These are phyloP conservation scores for Knipowitschia caucasica DNA, from an alignment of 2,797 vertebrate species.

Conservation along the genomic window DNA sequence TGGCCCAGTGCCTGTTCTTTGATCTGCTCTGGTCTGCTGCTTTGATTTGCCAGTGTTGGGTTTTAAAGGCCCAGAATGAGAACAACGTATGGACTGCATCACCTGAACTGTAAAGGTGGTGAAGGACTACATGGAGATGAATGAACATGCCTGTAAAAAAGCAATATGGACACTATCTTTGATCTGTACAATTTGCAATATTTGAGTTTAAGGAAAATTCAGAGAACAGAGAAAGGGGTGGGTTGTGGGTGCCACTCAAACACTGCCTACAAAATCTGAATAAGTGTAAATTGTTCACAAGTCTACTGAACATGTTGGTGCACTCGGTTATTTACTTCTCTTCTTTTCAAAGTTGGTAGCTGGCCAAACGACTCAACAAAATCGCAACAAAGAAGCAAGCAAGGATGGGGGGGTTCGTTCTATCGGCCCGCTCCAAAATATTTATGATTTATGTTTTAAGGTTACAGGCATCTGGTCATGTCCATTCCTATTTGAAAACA, in stretches of 20 bases:
- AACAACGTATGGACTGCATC: slow-evolving; percentile 23
- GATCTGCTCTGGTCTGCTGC: slow-evolving; percentile 50
- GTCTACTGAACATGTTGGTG: slow-evolving; percentile 32
- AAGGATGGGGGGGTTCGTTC: too few relatives aligned
- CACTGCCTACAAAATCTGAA: slow-evolving; percentile 19
- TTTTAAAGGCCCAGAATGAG: slow-evolving; percentile 39
- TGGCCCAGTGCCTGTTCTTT: slow-evolving; percentile 48
- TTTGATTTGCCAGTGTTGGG: slow-evolving; percentile 55
- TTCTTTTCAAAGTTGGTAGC: neutral
- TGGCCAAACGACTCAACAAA: neutral
- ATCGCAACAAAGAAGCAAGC: too few relatives aligned
- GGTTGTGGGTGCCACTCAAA: slow-evolving; percentile 18
- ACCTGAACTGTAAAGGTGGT: slow-evolving; percentile 13
- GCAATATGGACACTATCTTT: slow-evolving; percentile 42
- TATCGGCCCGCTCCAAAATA: too few relatives aligned
- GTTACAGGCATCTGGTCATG: too few relatives aligned
- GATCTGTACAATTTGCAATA: slow-evolving; percentile 53
- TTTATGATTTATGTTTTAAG: too few relatives aligned
- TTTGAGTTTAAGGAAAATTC: slow-evolving; percentile 34
- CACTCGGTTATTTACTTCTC: slow-evolving; percentile 5
- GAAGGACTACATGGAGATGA: slow-evolving; percentile 10
- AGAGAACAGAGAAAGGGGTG: neutral
- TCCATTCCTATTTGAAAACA: too few relatives aligned
- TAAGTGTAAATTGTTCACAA: slow-evolving; percentile 24
- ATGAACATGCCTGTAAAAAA: slow-evolving; percentile 44